Conservation (phyloP, 2,797 vertebrate species). For the Anomalospiza imberbis region DNA sequence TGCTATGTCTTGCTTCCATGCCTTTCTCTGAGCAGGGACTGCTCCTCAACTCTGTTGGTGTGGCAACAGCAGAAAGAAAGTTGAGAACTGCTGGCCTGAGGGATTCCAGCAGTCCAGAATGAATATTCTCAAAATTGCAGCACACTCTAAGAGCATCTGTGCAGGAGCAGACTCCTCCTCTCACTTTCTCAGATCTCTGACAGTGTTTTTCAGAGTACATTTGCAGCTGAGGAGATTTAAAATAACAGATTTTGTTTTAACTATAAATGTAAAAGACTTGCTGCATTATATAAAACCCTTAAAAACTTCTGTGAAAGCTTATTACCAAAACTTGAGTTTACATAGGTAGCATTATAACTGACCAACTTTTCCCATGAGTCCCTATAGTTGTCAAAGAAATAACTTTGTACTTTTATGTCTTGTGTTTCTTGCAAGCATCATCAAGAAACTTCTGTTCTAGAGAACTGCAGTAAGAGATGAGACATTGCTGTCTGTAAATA, state of each 20-base stretch:
- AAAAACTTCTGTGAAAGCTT: constrained; percentile 42
- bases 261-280: constrained; percentile 61
- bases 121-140: constrained; percentile 61
- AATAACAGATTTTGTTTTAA: constrained; percentile 69
- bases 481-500: not conserved
- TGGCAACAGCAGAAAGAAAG: constrained; percentile 42
- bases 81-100: constrained; percentile 63
- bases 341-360: not conserved
- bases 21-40: not conserved
- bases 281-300: constrained; percentile 55
- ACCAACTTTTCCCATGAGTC: not conserved
- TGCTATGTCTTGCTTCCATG: not conserved
- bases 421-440: not conserved
- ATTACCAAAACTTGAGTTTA: constrained; percentile 33
- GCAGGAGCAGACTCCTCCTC: constrained; percentile 67
- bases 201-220: constrained; percentile 68
- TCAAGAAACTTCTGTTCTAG: not conserved
- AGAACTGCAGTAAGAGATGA: not conserved
- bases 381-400: not conserved
- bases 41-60: constrained; percentile 29
- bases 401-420: not conserved
- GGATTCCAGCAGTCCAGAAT: constrained; percentile 61
- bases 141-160: constrained; percentile 63
- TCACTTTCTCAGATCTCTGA: constrained; percentile 68
- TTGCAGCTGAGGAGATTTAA: constrained; percentile 67